Evolutionary conservation across 2,888 invertebrate species (phyloP).

Genomic region (Lydus trimaculatus): DNA sequence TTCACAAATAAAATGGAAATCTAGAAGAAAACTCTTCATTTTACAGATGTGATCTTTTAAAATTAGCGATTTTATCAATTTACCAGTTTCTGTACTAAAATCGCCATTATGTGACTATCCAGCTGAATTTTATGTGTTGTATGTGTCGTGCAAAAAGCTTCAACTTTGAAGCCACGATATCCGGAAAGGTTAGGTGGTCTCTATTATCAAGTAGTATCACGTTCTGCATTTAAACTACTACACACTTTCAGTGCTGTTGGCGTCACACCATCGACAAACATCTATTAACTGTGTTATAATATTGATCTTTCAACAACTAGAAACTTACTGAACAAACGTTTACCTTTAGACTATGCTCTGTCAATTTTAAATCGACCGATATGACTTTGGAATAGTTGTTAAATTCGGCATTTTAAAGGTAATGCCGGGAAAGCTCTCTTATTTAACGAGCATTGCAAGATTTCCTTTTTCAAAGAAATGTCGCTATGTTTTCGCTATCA

Average conservation of each 20-base stretch:
- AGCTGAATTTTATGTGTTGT: constrained; percentile 15
- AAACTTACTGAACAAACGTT: constrained; percentile 20
- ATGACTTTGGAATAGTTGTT: too few species aligned
- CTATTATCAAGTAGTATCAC: constrained; percentile 38
- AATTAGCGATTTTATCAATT: background rate
- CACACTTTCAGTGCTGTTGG: constrained; percentile 35
- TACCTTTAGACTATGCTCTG: constrained; percentile 15
- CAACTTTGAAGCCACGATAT: constrained; percentile 19
- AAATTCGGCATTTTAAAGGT: too few species aligned
- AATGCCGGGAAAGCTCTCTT: too few species aligned
- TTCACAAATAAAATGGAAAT: background rate
- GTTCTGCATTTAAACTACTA: constrained; percentile 40
- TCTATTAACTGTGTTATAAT: constrained; percentile 27
- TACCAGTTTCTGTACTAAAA: background rate
- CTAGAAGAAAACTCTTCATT: background rate
- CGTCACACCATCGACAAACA: constrained; percentile 29
- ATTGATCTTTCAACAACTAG: constrained; percentile 19
- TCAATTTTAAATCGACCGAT: background rate
- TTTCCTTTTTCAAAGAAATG: too few species aligned
- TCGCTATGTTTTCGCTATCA: too few species aligned
- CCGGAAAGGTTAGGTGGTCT: constrained; percentile 14
- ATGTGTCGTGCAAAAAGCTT: constrained; percentile 14
- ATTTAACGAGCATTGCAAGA: too few species aligned
- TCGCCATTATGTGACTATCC: background rate
- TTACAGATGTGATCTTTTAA: background rate